Evolutionary conservation across 1,140 invertebrate species (phyloP), one percentile per base, ranked within the genome.

Genomic region (Megalopta genalis): DNA sequence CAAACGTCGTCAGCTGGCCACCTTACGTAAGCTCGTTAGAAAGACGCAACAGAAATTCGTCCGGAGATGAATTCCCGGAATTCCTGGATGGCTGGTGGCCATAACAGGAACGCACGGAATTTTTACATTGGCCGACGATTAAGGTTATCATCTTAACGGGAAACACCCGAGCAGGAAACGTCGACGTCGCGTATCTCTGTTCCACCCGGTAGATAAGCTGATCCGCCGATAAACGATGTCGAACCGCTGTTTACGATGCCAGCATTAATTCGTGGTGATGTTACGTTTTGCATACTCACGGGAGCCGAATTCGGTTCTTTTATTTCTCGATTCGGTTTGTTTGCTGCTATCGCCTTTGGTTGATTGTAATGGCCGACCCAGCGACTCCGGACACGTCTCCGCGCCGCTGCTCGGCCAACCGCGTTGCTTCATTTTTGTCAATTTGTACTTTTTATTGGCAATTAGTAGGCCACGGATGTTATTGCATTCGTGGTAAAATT

Each of bases 81-180:
- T 59, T 46, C 54, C 27, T 21, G 49, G 21, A 18, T 32, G 54
- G 9, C n/a, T 57, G 21, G 54, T 57, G 27, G 18, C 37, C 32
- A 54, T 39, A 16, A 14, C 37, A 70, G 83, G 23, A 66, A 52
- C 69, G 60, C 27, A 32, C 64, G 59, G 81, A 74, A 83, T 77
- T 81, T 32, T 80, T 70, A 76, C 49, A 72, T 78, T 37, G 79
- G 70, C 70, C 71, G 76, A 23, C 85, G 86, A 82, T 87, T 87
- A 84, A 87, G 85, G 86, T 83, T 85, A 87, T 87, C 86, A 77
- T 68, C 64, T 86, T 86, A 86, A 86, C 85, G 86, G 82, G 85
- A 86, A 84, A 80, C 86, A 82, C 60, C 39, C 83, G 52, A 83
- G 39, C 85, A 86, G 85, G 85, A 86, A 86, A 86, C 77, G 72